phyloP scores from a whole-genome alignment of 2,888 invertebrate species.

The Tanypteryx hageni region DNA sequence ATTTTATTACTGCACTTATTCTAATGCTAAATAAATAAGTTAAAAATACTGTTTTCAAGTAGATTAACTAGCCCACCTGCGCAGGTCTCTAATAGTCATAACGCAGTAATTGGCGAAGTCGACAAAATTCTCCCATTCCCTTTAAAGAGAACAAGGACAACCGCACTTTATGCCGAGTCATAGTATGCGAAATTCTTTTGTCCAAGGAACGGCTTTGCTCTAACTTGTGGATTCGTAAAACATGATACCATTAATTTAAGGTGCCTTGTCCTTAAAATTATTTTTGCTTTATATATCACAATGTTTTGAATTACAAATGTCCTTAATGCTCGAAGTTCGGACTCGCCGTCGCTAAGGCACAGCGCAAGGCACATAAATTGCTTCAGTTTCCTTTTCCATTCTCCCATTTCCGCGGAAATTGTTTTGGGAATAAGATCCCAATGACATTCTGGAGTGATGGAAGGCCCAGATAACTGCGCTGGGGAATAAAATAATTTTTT shows the following conservation, averaged over 20 bases:
- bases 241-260: neutral
- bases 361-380: neutral
- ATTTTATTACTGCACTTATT: too few species aligned
- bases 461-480: slow-evolving; percentile 42
- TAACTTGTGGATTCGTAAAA: neutral
- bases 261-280: neutral
- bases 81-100: too few species aligned
- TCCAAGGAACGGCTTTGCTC: too few species aligned
- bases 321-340: neutral
- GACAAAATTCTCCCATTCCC: too few species aligned
- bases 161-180: too few species aligned
- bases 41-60: too few species aligned
- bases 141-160: too few species aligned
- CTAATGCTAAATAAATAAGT: too few species aligned
- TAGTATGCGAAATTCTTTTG: neutral
- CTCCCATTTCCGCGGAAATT: slow-evolving; percentile 43
- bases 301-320: neutral
- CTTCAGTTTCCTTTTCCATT: neutral
- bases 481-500: slow-evolving; percentile 36
- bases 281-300: neutral
- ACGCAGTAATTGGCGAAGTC: too few species aligned
- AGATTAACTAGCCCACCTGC: too few species aligned
- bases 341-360: neutral
- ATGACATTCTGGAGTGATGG: slow-evolving; percentile 49
- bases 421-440: slow-evolving; percentile 51